These are phyloP conservation scores for Vanessa tameamea DNA, from an alignment of 1,140 invertebrate genomes.

Conservation along the genomic window DNA sequence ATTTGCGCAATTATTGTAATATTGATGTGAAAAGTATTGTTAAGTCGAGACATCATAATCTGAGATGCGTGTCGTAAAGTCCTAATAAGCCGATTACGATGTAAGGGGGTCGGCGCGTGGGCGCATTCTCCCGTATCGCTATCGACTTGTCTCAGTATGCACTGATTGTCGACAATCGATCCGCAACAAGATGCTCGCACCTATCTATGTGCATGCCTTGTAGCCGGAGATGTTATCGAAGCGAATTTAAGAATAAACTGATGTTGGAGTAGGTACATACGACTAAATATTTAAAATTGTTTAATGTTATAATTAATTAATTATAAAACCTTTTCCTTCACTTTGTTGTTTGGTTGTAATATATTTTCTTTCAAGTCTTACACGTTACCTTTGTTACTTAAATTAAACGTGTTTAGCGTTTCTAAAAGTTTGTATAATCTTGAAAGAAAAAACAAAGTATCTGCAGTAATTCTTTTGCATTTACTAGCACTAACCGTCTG, in stretches of 20 bases:
- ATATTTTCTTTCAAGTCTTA: too few species aligned
- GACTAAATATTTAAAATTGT: too few species aligned
- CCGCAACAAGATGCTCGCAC: conserved; percentile 41
- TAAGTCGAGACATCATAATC: conserved; percentile 36
- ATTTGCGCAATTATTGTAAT: conserved; percentile 22
- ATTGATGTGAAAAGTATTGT: conserved; percentile 9
- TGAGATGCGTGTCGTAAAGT: conserved; percentile 57
- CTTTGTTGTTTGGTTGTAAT: too few species aligned
- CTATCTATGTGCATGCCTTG: conserved; percentile 10
- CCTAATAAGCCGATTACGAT: conserved; percentile 71
- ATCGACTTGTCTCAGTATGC: conserved; percentile 55
- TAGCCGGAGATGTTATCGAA: conserved; percentile 5
- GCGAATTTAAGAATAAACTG: neutral
- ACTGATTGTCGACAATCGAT: conserved; percentile 67
- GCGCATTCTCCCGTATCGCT: conserved; percentile 56
- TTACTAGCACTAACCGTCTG: too few species aligned
- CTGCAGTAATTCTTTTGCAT: too few species aligned
- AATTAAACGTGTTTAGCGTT: too few species aligned
- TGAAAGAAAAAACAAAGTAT: too few species aligned
- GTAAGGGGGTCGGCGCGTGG: conserved; percentile 58
- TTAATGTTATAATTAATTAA: too few species aligned
- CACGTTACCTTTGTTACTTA: too few species aligned
- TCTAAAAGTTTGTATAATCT: too few species aligned
- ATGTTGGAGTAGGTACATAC: too few species aligned
- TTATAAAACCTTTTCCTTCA: too few species aligned